Conservation (phyloP, 2,888 invertebrate genomes). For the Fragum sueziense region DNA sequence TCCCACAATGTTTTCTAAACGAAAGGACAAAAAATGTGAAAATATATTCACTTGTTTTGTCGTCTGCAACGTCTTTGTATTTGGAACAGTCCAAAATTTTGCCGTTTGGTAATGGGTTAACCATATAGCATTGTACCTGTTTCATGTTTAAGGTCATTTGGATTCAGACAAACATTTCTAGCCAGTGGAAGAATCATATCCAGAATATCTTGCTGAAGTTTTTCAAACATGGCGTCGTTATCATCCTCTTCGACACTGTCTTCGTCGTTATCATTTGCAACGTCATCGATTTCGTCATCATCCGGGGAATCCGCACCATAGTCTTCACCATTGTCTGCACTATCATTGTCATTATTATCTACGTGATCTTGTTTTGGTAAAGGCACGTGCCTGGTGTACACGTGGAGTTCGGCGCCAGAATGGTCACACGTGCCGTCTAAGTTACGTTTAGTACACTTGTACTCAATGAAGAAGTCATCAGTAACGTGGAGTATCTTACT, state of each 20-base stretch:
- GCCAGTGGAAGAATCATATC: constrained; percentile 16
- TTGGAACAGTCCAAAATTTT: too few relatives aligned
- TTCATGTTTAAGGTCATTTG: constrained; percentile 29
- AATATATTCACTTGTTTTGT: too few relatives aligned
- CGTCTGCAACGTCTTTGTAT: too few relatives aligned
- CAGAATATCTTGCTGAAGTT: not conserved
- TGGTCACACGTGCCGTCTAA: constrained; percentile 42
- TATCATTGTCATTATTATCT: not conserved
- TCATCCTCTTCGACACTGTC: not conserved
- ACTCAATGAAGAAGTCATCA: constrained; percentile 47
- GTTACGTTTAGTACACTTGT: constrained; percentile 46
- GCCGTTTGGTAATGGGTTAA: too few relatives aligned
- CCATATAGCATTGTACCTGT: too few relatives aligned
- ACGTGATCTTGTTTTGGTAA: not conserved
- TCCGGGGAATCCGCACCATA: too few relatives aligned
- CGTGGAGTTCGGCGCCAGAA: constrained; percentile 45
- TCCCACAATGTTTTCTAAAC: too few relatives aligned
- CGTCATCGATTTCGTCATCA: not conserved
- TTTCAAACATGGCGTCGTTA: not conserved
- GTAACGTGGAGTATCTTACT: constrained; percentile 57
- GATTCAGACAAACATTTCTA: constrained; percentile 37
- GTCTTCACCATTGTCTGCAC: too few relatives aligned
- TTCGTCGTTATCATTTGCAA: not conserved
- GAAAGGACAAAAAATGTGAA: too few relatives aligned
- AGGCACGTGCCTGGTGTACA: constrained; percentile 32